Evolutionary conservation across 1,140 invertebrate species (phyloP), one percentile per base, ranked within the genome.

Genomic region (Vollenhovia emeryi): DNA sequence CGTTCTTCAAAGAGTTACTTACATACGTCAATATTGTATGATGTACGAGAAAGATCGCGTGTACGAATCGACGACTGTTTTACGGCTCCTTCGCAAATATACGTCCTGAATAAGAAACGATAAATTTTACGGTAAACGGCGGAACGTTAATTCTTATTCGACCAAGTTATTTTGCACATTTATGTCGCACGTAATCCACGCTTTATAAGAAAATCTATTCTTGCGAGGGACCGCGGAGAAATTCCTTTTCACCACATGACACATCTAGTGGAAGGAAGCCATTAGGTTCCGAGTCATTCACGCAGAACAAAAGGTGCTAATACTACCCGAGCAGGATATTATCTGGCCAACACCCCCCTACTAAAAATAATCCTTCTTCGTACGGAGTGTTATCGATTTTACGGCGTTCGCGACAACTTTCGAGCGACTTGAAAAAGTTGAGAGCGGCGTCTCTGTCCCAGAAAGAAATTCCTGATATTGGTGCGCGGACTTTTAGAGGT

Each of bases 301-400:
- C 45, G 27, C 27, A 8, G 45, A 71, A 71, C 9, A 71, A 71
- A 71, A 21, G 24, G 43, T 33, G 59, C 15, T 48, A 50, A 64
- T 24, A 50, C 45, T 21, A 3, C 4, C 27, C 27, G 7, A 18
- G 45, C 5, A 5, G 45, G 21, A 52, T 33, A 71, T 50, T 52
- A 71, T 71, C 45, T 13, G 18, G 11, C 68, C 50, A 24, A 74
- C 69, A 33, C 62, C 24, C 4, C 36, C 27, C 40, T 36, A 48
- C 36, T 50, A 13, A 59, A 71, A 71, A 71, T 79, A 71, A 79
- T 85, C 43, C 43, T 55, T 45, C 5, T 71, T 73, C 48, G 18
- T 13, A 50, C 45, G 5, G 33, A 74, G 15, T 11, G 43, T 68
- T 74, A 86, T 68, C 84, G 84, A 87, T 86, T 50, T n/a, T 2